Conservation (phyloP, 2,797 vertebrate genomes). For the Phylloscopus collybita region DNA sequence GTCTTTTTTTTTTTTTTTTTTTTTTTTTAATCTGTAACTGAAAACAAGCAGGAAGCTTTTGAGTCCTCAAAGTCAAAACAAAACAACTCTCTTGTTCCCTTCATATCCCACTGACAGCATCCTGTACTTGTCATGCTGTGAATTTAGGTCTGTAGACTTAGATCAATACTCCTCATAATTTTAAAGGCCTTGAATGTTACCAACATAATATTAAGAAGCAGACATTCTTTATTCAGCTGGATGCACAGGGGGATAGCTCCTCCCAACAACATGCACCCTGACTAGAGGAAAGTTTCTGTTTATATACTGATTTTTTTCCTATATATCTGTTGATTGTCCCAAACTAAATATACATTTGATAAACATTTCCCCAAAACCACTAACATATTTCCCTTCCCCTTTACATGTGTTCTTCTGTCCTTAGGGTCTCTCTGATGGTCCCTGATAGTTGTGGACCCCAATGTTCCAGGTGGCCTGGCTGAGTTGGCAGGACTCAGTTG, state of each 20-base stretch:
- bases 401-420: accelerated
- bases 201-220: background rate
- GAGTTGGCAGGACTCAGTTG: background rate
- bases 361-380: background rate
- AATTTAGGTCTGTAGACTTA: background rate
- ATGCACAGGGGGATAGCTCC: accelerated
- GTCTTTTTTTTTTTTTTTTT: background rate
- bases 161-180: background rate
- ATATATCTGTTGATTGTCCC: background rate
- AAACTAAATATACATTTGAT: background rate
- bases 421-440: background rate
- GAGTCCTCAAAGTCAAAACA: background rate
- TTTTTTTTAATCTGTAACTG: background rate
- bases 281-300: background rate
- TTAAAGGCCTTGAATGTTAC: background rate
- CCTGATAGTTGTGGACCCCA: background rate
- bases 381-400: background rate
- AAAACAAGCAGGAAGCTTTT: background rate
- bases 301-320: background rate
- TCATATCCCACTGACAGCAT: background rate
- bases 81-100: background rate
- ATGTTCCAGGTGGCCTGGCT: too few species aligned
- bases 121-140: background rate
- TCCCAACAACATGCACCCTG: background rate
- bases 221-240: background rate